Evolutionary conservation across 2,888 invertebrate genomes (phyloP), one percentile per base, ranked within the genome.

Genomic region (Rhamnusium bicolor): DNA sequence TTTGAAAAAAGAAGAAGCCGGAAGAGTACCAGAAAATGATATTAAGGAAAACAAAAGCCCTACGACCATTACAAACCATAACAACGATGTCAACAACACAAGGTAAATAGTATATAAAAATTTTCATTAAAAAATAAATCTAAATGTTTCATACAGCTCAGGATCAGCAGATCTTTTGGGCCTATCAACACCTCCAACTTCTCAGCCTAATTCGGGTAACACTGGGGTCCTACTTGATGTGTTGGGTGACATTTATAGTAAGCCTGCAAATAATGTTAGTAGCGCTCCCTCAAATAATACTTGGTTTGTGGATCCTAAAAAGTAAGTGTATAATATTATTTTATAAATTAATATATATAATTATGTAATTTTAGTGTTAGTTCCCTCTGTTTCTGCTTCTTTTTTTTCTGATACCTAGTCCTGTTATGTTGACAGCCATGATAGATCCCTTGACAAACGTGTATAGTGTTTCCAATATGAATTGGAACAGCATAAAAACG

Each of bases 1-100:
- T 79, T 90, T 99, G 84, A 99, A 99, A 90, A 99, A 99, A 90
- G 98, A 98, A 90, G 98, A 98, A 86, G 98, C 98, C 0, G 97
- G 97, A 0, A 92, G 97, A 75, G 95, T 98, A 78, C 96, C 97
- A 67, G 97, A 97, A 88, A 95, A 94, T 84, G 94, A 94, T 86
- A 93, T 94, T 69, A 92, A 95, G 80, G 95, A 95, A 83, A 93
- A 94, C 71, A 95, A 95, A 87, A 95, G 95, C 85, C 95, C 95
- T 49, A 90, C 90, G 10, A 89, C 90, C 14, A 88, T 89, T 76
- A 84, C 89, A 88, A 89, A 90, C 89, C 89, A 91, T 83, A 82
- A 86, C 85, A 86, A 85, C 62, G 85, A 88, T 62, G 86, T 89
- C 47, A 89, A 89, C 77, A 92, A 90, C 82, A 87, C 90, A 87